Evolutionary conservation across 2,113 vertebrate genomes (phyloP), one percentile per base, ranked within the genome.

Genomic region (Coturnix japonica): DNA sequence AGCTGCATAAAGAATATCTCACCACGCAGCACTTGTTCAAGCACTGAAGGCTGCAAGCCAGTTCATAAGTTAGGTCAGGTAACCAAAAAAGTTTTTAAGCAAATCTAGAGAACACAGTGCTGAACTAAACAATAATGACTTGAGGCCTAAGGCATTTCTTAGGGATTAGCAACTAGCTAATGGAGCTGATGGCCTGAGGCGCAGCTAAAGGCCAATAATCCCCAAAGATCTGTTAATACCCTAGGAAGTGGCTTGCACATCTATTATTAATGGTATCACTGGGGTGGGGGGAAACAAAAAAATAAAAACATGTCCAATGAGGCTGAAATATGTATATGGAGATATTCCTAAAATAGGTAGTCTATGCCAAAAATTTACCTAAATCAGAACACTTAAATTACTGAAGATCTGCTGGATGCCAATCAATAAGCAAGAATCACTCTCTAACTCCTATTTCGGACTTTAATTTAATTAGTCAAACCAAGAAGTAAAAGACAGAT

Each of bases 161-260:
- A 76, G 56, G 89, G 65, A 93, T 78, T 85, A 85, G 81, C 74
- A 90, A 80, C 46, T 47, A 87, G 64, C 46, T 41, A 73, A 95
- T 39, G 69, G 37, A 78, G 66, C 31, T 76, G 59, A 92, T 17
- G 51, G 94, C 97, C 94, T 59, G 67, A 93, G 94, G 97, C 90
- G 76, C 66, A 84, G 88, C 94, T 93, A 23, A 80, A 80, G 95
- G 95, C 91, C 56, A 89, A 56, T 76, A 92, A 91, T 71, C 71
- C 87, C 84, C 65, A 93, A 84, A 85, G 47, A 69, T 60, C 81
- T 67, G 39, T 44, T 81, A 89, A 92, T 28, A 69, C 53, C 79
- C 69, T 47, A 47, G 49, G 61, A 93, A 89, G n/a, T 10, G 5
- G 37, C 51, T 51, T 71, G 56, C 20, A 83, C 81, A 72, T 94